Conservation (phyloP, 2,113 vertebrate genomes). For the Xyliphius kryptos region DNA sequence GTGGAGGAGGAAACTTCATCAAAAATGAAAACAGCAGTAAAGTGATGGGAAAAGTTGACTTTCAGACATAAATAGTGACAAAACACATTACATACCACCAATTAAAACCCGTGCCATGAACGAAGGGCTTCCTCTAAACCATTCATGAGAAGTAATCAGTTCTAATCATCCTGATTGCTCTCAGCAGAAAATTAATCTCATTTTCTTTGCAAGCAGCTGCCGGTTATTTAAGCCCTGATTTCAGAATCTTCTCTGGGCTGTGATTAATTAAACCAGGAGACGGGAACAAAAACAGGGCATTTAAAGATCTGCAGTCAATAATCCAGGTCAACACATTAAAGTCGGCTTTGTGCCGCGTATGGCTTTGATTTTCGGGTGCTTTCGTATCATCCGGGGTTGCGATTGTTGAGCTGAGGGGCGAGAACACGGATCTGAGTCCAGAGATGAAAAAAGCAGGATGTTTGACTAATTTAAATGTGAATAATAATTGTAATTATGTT, state of each 20-base stretch:
- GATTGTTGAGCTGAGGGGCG: too few species aligned
- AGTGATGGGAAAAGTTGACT: too few species aligned
- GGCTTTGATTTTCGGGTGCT: slow-evolving; percentile 33
- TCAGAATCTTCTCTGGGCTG: slow-evolving; percentile 53
- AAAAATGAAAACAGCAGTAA: too few species aligned
- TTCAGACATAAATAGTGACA: slow-evolving; percentile 28
- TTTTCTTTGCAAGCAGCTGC: slow-evolving; percentile 65
- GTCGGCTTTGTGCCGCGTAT: slow-evolving; percentile 45
- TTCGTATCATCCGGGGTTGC: neutral
- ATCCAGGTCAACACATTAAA: slow-evolving; percentile 57
- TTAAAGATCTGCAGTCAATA: slow-evolving; percentile 59
- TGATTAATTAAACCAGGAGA: slow-evolving; percentile 63
- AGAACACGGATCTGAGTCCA: too few species aligned
- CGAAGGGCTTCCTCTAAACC: slow-evolving; percentile 47
- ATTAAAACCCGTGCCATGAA: slow-evolving; percentile 35
- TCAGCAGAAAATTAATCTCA: slow-evolving; percentile 65
- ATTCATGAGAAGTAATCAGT: slow-evolving; percentile 58
- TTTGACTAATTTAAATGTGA: too few species aligned
- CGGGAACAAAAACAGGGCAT: slow-evolving; percentile 35
- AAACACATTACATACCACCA: slow-evolving; percentile 42
- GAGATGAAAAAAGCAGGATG: too few species aligned
- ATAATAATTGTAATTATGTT: too few species aligned
- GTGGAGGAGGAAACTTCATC: too few species aligned
- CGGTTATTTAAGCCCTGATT: slow-evolving; percentile 66
- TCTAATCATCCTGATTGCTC: slow-evolving; percentile 66